phyloP scores from a whole-genome alignment of 2,888 invertebrate genomes.

The Trisateles emortualis region DNA sequence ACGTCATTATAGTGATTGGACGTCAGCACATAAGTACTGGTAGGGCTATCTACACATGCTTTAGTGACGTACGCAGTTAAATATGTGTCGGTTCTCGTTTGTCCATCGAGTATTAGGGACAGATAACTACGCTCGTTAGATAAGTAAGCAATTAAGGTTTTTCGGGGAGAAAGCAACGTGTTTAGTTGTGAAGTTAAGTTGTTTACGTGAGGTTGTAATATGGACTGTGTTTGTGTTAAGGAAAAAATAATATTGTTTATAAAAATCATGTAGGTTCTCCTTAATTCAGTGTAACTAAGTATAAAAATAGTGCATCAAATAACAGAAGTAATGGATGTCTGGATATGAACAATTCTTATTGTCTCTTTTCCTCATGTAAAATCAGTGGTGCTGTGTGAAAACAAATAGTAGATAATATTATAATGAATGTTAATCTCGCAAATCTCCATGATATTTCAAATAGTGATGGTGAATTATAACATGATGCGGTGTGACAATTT shows the following conservation, averaged over 20 bases:
- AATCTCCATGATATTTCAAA: background rate
- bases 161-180: conserved; percentile 50
- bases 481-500: background rate
- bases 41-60: conserved; percentile 2
- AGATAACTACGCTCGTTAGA: conserved; percentile 76
- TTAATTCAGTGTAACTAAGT: too few relatives aligned
- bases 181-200: conserved; percentile 28
- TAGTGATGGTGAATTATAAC: background rate
- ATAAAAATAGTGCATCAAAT: too few relatives aligned
- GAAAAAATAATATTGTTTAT: conserved; percentile 3
- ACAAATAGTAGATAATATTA: background rate
- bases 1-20: too few relatives aligned
- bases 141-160: conserved; percentile 77
- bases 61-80: conserved; percentile 44
- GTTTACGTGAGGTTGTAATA: conserved; percentile 7
- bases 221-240: background rate
- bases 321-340: too few relatives aligned
- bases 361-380: background rate
- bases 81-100: conserved; percentile 56
- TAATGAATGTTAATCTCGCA: background rate
- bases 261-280: too few relatives aligned
- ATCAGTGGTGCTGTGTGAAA: background rate
- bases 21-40: too few relatives aligned
- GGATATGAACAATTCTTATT: too few relatives aligned
- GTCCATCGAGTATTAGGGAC: conserved; percentile 67